These are phyloP conservation scores for Stegostoma tigrinum DNA, from an alignment of 2,113 vertebrate genomes.

Conservation along the genomic window DNA sequence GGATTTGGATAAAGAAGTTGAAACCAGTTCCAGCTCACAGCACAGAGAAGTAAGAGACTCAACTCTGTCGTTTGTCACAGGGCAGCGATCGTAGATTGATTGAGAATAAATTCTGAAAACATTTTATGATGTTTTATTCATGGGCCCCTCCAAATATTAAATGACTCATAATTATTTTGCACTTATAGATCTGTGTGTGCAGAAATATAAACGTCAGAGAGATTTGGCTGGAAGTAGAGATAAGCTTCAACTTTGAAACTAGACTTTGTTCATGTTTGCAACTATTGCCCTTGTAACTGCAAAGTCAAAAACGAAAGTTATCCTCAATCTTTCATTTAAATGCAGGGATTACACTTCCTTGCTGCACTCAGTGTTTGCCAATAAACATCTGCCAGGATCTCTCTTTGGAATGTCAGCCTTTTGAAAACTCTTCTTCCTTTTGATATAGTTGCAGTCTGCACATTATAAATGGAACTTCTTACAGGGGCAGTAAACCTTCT, in stretches of 20 bases:
- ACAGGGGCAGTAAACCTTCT: not conserved
- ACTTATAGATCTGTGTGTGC: not conserved
- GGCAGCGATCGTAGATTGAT: not conserved
- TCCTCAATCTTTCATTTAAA: not conserved
- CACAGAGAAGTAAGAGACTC: not conserved
- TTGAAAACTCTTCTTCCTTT: not conserved
- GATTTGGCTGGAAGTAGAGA: not conserved
- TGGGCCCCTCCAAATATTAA: not conserved
- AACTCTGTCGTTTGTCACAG: not conserved
- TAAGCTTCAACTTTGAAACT: slow-evolving; percentile 25
- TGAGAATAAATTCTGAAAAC: not conserved
- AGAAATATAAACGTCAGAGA: not conserved
- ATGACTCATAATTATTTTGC: not conserved
- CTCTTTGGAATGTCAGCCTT: not conserved
- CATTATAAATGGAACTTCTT: not conserved
- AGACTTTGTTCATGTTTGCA: not conserved
- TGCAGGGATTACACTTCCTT: not conserved
- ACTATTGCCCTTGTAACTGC: not conserved
- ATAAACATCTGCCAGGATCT: not conserved
- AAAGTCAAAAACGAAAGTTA: not conserved
- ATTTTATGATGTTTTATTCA: not conserved
- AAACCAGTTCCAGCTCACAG: slow-evolving; percentile 15
- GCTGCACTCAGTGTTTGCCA: not conserved
- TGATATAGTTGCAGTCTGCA: not conserved
- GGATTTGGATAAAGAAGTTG: not conserved